Base-by-base conservation (phyloP, 1,140 invertebrate species). In the Megathymus violae region DNA sequence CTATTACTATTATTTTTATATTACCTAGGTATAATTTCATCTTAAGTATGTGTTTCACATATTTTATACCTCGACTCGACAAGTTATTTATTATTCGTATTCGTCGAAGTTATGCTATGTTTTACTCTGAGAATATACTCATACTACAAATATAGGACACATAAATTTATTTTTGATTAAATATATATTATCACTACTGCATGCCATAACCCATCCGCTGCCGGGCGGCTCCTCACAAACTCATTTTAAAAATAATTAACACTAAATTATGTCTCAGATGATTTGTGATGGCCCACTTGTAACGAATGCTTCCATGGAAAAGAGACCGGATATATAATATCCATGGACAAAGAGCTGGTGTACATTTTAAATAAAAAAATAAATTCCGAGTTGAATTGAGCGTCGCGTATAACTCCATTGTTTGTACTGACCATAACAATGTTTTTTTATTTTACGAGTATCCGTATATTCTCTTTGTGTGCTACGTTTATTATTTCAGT, bases 191-290 rank as follows among this genome's bases (percentile, higher is more conserved):
- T 13, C 19, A 56, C 51, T 56, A 15, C 38, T 38, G 22, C 51
- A 56, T 56, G 4, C 38, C 51, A 27, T 56, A 56, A 43, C 14
- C 19, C 51, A 14, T 43, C 22, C 9, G 19, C 19, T 31, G 9
- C 25, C 51, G 17, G 10, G 51, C 31, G 22, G 46, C n/a, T 16
- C 6, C 36, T 52, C 51, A 41, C 25, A 41, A 54, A 54, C 38
- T 43, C 41, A 54, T 43, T 54, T 54, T 54, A 54, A 54, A 54
- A 54, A 54, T 54, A 54, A 54, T 59, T 46, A 44, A 34, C 54
- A 46, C 54, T 59, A 46, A 59, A 59, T 59, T 59, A 59, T 46
- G 41, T 59, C 41, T 0, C n/a, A 2, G 22, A 13, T 59, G 41
- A 59, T 46, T 36, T 59, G 54, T 59, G 41, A 46, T 19, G 51